A percentile compares a stretch with the other conserved stretches of the same genome.
phyloP scores from a whole-genome alignment of 1,140 invertebrate genomes.

The Lepidostoma basale region DNA sequence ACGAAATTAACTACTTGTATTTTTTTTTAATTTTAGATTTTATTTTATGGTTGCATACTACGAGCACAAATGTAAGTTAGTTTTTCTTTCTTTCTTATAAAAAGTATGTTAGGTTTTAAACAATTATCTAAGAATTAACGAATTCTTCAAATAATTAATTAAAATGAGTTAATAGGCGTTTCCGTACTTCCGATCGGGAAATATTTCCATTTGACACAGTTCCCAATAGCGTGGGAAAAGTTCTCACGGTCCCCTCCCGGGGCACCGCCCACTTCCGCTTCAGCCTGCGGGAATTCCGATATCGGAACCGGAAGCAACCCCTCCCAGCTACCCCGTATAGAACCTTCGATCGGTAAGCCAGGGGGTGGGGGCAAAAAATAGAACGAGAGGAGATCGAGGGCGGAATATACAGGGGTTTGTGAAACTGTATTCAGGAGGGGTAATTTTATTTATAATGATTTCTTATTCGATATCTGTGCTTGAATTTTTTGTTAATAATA shows the following conservation, averaged over 20 bases:
- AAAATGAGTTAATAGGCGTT: neutral
- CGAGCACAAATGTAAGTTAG: too few relatives aligned
- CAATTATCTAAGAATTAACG: too few relatives aligned
- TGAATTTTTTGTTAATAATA: too few relatives aligned
- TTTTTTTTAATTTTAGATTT: too few relatives aligned
- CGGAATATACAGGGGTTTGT: neutral
- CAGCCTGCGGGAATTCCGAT: neutral
- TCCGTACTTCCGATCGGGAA: neutral
- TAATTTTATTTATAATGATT: too few relatives aligned
- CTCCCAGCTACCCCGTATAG: slow-evolving; percentile 9
- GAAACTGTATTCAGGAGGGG: neutral
- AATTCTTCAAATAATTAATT: neutral
- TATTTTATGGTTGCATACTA: too few relatives aligned
- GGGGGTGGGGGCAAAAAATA: slow-evolving; percentile 11
- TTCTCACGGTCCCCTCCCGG: neutral
- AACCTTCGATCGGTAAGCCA: slow-evolving; percentile 16
- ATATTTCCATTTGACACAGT: too few relatives aligned
- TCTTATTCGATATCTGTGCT: too few relatives aligned
- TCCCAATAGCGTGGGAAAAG: slow-evolving; percentile 12
- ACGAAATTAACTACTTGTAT: too few relatives aligned
- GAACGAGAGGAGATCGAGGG: neutral
- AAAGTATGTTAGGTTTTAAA: too few relatives aligned
- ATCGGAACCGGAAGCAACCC: slow-evolving; percentile 22
- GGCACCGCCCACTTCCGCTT: slow-evolving; percentile 15
- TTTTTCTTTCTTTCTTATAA: too few relatives aligned